Base-by-base conservation (phyloP, 2,888 invertebrate species). In the Agapetus fuscipes region DNA sequence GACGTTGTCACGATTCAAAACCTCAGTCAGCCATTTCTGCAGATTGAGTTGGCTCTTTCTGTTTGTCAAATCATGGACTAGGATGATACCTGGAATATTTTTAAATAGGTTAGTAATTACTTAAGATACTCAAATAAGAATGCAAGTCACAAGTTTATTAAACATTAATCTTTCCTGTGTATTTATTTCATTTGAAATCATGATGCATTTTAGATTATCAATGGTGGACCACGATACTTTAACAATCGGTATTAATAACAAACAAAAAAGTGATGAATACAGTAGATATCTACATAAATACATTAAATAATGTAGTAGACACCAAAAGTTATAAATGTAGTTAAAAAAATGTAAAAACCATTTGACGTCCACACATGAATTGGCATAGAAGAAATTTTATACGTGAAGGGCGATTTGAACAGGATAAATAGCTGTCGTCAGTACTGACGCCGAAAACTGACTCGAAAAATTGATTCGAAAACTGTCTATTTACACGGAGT, bases 1-100 rank as follows among this genome's bases (percentile, higher is more conserved):
- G 47, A 60, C 62, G 41, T 71, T 72, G 48, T 85, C 85, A 55
- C 78, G 81, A 57, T 83, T 84, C 32, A 93, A 60, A 45, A 95
- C 83, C 67, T 97, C 95, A 29, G 83, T 78, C 2, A 97, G 65
- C 96, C 96, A 97, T 60, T 88, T 87, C 48, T 85, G 79, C 43
- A 97, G 68, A 66, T 96, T 95, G 43, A 86, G 78, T 59, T 96
- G 91, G 37, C 95, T 95, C 62, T 96, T 96, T 48, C 90, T 75
- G 61, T 98, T 98, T 3, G 91, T 91, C 54, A 97, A 69, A 67
- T 98, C 98, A 59, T 98, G 96, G 2, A 97, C 95, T 45, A 98
- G 70, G 52, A 98, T 90, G 24, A 96, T 83, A 43, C 85, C 83
- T 83, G 56, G 27, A 66, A 60, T 33, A 43, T 20, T n/a, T n/a